These are phyloP conservation scores for Drosophila pseudotakahashii DNA, from an alignment of 2,888 invertebrate species.

Conservation along the genomic window DNA sequence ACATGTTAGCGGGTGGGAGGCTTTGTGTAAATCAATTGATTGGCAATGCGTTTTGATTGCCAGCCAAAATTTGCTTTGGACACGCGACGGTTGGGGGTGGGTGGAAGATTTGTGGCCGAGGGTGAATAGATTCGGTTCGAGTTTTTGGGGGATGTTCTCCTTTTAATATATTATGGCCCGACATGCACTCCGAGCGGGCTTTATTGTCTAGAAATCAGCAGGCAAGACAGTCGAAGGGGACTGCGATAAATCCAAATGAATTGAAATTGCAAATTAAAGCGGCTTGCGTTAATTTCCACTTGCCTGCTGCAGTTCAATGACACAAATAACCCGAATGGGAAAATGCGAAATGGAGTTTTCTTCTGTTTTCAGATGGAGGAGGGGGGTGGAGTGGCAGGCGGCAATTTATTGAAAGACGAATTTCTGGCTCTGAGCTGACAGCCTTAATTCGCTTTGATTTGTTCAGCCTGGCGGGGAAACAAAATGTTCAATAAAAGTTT, in stretches of 20 bases:
- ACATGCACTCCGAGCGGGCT: slow-evolving; percentile 61
- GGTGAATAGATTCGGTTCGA: slow-evolving; percentile 46
- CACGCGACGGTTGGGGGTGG: slow-evolving; percentile 55
- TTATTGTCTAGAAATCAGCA: slow-evolving; percentile 56
- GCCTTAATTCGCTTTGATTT: slow-evolving; percentile 30
- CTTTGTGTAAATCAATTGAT: slow-evolving; percentile 75
- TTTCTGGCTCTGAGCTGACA: slow-evolving; percentile 26
- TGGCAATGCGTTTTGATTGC: slow-evolving; percentile 74
- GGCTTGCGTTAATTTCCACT: slow-evolving; percentile 45
- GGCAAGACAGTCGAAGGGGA: slow-evolving; percentile 14
- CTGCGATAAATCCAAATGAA: slow-evolving; percentile 32
- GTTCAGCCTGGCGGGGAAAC: slow-evolving; percentile 4
- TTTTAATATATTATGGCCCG: slow-evolving; percentile 65
- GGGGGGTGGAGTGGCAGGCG: neutral
- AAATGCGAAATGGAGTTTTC: neutral
- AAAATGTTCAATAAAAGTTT: slow-evolving; percentile 26
- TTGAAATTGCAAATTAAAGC: slow-evolving; percentile 53
- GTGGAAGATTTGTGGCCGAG: slow-evolving; percentile 29
- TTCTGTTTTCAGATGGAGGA: neutral
- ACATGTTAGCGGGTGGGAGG: slow-evolving; percentile 35
- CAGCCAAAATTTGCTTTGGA: slow-evolving; percentile 48
- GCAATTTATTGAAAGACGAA: slow-evolving; percentile 38
- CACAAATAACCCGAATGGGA: slow-evolving; percentile 18
- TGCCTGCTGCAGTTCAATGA: slow-evolving; percentile 32
- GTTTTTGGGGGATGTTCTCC: slow-evolving; percentile 17